A percentile compares a stretch with the other conserved stretches of the same genome.
These are phyloP conservation scores for Delphinus delphis DNA, from an alignment of 2,113 vertebrate species.

Conservation along the genomic window DNA sequence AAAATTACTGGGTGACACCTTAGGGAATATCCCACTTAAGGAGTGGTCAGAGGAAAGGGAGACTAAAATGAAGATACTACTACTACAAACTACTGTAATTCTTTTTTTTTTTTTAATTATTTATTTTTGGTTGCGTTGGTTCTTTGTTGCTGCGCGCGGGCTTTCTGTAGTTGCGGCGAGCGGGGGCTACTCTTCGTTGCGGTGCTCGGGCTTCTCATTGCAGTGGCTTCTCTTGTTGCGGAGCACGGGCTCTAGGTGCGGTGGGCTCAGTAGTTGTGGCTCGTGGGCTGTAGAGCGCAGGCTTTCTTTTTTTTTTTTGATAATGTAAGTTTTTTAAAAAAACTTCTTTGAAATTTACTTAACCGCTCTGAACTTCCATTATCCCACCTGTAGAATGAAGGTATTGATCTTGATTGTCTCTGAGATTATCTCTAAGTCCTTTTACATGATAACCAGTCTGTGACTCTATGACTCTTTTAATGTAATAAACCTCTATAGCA, in stretches of 20 bases:
- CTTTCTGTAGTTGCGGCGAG: too few species aligned
- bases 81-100: background rate
- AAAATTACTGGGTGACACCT: background rate
- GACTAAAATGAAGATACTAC: background rate
- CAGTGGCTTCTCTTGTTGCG: too few species aligned
- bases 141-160: too few species aligned
- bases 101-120: background rate
- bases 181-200: too few species aligned
- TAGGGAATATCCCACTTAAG: background rate
- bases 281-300: too few species aligned
- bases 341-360: background rate
- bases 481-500: background rate
- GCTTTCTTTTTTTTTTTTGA: background rate
- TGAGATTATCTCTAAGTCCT: background rate
- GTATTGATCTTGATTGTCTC: background rate
- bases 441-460: background rate
- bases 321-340: background rate
- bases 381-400: background rate
- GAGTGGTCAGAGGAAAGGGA: background rate
- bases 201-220: too few species aligned
- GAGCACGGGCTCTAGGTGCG: too few species aligned
- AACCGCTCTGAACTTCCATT: background rate
- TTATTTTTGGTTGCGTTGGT: too few species aligned
- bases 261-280: too few species aligned
- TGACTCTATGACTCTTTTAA: background rate